Conservation (phyloP, 1,140 invertebrate genomes). For the Drosophila navojoa region DNA sequence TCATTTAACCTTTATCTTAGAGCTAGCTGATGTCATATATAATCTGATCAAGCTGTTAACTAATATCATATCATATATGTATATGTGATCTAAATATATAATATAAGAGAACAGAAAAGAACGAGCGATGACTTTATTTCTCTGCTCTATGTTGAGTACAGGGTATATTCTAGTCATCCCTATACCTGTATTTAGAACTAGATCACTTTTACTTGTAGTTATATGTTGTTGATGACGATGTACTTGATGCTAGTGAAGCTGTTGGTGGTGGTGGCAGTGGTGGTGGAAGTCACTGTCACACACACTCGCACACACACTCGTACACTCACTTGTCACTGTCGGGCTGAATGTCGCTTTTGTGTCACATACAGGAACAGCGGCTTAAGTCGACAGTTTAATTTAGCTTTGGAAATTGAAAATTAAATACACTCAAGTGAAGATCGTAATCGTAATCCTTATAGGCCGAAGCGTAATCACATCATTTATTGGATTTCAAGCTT, state of each 20-base stretch:
- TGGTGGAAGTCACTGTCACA: not conserved
- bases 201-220: not conserved
- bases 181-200: not conserved
- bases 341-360: conserved; percentile 66
- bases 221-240: not conserved
- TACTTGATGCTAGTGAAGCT: not conserved
- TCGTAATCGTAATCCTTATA: conserved; percentile 57
- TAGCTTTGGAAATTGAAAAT: conserved; percentile 59
- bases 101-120: too few species aligned
- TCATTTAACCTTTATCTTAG: too few species aligned
- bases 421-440: conserved; percentile 42
- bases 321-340: conserved; percentile 73
- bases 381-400: conserved; percentile 83
- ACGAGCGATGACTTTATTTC: too few species aligned
- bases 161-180: too few species aligned
- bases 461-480: conserved; percentile 62
- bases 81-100: too few species aligned
- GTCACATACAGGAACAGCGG: conserved; percentile 18
- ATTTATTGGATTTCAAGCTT: conserved; percentile 70
- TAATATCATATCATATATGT: too few species aligned
- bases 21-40: too few species aligned
- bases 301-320: conserved; percentile 43
- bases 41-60: too few species aligned
- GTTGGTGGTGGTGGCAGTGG: conserved; percentile 14
- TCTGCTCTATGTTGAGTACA: too few species aligned